Evolutionary conservation across 2,797 vertebrate species (phyloP), one percentile per base, ranked within the genome.

Genomic region (Oreonectes daqikongensis): DNA sequence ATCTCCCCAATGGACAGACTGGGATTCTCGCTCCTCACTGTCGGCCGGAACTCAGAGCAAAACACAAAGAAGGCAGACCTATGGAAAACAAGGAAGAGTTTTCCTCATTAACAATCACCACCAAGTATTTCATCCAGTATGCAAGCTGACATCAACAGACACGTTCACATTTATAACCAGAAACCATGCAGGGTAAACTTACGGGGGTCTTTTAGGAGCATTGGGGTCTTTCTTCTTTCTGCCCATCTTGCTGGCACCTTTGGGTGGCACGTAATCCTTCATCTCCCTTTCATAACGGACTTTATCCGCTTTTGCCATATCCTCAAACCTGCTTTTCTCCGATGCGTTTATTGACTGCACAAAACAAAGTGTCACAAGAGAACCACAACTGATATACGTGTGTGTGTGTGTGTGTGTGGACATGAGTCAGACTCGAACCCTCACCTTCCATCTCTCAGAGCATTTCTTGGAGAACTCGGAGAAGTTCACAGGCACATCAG

Each of bases 21-120:
- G 0, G 96, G 96, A 15, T 86, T 92, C 3, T 98, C 96, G 3
- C 90, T 95, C 90, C 96, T 98, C 40, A 98, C 94, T 22, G 94
- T 95, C 14, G 95, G 95, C 68, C 96, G 95, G 86, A 96, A 93
- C 83, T 98, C 96, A 0, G 95, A 93, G 84, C 96, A 97, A 90
- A 98, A 98, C 48, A 98, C 93, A 72, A 98, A 98, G 90, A 98
- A 98, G 0, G 96, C 96, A 40, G 96, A 97, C 70, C 96, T 97
- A 86, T 69, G 0, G 0, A 52, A n/a, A 50, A 24, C 32, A 20
- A 53, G 11, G 14, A 6, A 20, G 11, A 18, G 3, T 46, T 18
- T 4, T 17, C 44, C 18, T 46, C 8, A 6, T 32, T 7, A 32
- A 32, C 8, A 7, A 32, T 5, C 32, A 32, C 8, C 32, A 35